Conservation (phyloP, 2,797 vertebrate species). For the Naso thynnoides region DNA sequence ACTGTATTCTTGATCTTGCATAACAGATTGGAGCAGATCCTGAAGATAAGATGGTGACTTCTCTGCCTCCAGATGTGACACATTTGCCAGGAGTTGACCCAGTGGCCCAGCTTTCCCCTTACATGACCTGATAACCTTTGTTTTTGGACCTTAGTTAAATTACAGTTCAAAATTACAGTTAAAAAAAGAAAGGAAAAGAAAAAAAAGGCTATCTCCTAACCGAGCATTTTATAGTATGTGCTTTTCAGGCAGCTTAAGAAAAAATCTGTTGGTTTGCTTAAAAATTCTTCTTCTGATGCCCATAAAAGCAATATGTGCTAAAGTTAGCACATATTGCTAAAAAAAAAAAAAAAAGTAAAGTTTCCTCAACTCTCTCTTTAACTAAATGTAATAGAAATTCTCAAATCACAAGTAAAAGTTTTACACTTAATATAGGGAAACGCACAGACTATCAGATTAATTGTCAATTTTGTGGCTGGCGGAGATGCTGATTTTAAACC, state of each 20-base stretch:
- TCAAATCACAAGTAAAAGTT: too few species aligned
- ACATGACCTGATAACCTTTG: slow-evolving; percentile 32
- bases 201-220: neutral
- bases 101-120: slow-evolving; percentile 34
- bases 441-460: too few species aligned
- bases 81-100: slow-evolving; percentile 31
- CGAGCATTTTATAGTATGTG: neutral
- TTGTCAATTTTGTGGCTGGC: neutral
- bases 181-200: too few species aligned
- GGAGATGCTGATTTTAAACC: neutral
- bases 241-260: neutral
- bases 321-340: too few species aligned
- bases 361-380: too few species aligned
- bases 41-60: neutral
- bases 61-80: slow-evolving; percentile 37
- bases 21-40: slow-evolving; percentile 37
- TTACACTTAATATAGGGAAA: too few species aligned
- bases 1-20: slow-evolving; percentile 37
- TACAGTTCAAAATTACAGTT: neutral
- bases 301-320: too few species aligned
- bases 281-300: too few species aligned
- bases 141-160: slow-evolving; percentile 9
- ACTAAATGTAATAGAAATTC: too few species aligned
- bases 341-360: too few species aligned
- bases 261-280: neutral